Base-by-base conservation (phyloP, 2,888 invertebrate genomes). In the Caenorhabditis imperialis region DNA sequence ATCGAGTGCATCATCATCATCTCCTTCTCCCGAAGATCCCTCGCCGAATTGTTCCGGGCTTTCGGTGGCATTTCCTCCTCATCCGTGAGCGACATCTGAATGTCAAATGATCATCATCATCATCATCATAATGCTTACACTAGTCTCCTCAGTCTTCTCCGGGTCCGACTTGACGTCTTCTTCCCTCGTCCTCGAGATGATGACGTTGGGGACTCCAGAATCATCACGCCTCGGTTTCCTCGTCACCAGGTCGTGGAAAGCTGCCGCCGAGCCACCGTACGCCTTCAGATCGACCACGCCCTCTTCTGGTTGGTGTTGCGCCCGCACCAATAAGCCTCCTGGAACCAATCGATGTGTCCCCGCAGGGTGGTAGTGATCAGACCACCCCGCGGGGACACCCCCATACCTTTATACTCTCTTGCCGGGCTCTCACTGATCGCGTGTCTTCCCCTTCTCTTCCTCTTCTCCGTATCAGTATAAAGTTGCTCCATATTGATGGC, bases 281-380 rank as follows among this genome's bases (percentile, higher is more conserved):
- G 79, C 71, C 40, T 79, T 79, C 57, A 79, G 51, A 45, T 81
- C 81, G 12, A 78, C 72, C 27, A 81, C 77, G 14, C 77, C 76
- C 42, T 77, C 78, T 37, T 74, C 70, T 10, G 69, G 62, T 55
- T 81, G 77, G 14, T 77, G 75, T 51, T 81, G 77, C 3, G 78
- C 77, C 33, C 84, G 81, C 7, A 85, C 85, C 16, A 84, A 77
- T 7, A 84, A 62, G 38, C 85, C 85, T n/a, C 83, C 82, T 78
- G 44, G 38, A 79, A 14, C 20, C 16, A 14, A 18, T 35, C 35
- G 18, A 22, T 37, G 30, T 30, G 30, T 30, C 10, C 6, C 30
- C 30, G 30, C 30, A 30, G 10, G 30, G 10, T 30, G 30, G 10
- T 30, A 7, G 6, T 30, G 10, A 10, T 30, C 30, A 30, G 30